phyloP scores from a whole-genome alignment of 2,113 vertebrate species.

The Axis porcinus region DNA sequence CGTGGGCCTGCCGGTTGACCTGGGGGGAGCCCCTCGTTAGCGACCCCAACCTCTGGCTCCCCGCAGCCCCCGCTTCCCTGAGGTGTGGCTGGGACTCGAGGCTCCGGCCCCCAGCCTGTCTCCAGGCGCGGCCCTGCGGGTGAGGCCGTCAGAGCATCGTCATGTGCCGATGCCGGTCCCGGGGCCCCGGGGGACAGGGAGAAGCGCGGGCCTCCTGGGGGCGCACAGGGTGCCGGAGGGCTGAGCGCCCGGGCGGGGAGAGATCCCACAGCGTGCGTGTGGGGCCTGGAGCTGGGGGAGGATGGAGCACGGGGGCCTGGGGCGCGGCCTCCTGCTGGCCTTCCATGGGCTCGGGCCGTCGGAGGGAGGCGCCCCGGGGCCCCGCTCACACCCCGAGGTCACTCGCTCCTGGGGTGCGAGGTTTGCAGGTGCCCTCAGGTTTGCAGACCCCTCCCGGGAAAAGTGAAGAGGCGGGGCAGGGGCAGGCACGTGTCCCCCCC shows the following conservation, averaged over 20 bases:
- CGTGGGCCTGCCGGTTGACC: not conserved
- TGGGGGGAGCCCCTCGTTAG: not conserved
- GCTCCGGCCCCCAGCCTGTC: too few relatives aligned
- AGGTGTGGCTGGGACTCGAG: not conserved
- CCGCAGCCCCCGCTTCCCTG: not conserved
- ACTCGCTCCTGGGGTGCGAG: too few relatives aligned
- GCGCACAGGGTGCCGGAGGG: not conserved
- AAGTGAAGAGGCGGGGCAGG: not conserved
- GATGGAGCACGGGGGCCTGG: not conserved
- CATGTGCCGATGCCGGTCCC: fast-evolving
- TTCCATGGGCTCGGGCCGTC: too few relatives aligned
- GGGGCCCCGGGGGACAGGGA: not conserved
- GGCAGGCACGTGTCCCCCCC: fast-evolving
- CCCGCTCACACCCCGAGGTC: not conserved
- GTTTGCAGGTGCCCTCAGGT: too few relatives aligned
- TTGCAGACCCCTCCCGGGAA: not conserved
- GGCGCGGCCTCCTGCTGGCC: too few relatives aligned
- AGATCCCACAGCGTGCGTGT: too few relatives aligned
- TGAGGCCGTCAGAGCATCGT: fast-evolving
- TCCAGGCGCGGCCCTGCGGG: fast-evolving
- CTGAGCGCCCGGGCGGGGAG: fast-evolving
- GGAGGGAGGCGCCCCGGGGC: too few relatives aligned
- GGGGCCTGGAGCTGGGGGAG: not conserved
- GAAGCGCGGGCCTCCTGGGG: too few relatives aligned
- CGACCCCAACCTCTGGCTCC: not conserved